A percentile compares a stretch with the other conserved stretches of the same genome.
phyloP scores from a whole-genome alignment of 2,797 vertebrate species.

The Varecia variegata region DNA sequence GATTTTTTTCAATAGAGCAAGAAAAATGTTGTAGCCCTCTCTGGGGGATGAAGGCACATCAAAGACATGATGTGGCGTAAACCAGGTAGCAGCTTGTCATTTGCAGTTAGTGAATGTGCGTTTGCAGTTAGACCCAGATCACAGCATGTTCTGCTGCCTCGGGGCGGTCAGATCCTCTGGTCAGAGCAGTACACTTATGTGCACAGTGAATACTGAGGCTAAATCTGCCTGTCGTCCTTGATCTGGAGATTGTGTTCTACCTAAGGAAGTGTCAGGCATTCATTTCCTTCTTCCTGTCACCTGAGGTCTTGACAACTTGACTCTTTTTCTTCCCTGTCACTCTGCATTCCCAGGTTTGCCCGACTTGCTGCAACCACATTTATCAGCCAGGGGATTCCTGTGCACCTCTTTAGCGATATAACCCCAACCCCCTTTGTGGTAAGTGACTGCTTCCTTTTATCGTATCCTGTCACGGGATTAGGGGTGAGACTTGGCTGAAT shows the following conservation, averaged over 20 bases:
- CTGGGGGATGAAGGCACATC: background rate
- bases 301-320: rapidly evolving
- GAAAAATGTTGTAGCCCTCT: background rate
- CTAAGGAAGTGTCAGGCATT: background rate
- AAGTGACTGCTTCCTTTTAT: conserved; percentile 61
- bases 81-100: background rate
- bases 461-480: background rate
- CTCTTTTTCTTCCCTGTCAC: background rate
- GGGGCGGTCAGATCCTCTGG: background rate
- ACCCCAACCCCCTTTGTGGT: conserved; percentile 98
- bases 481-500: background rate
- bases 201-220: rapidly evolving
- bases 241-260: background rate
- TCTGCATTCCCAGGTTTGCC: conserved; percentile 86
- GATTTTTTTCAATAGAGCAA: background rate
- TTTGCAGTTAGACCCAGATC: background rate
- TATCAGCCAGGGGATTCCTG: conserved; percentile 91
- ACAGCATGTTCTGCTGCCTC: background rate
- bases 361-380: conserved; percentile 92
- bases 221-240: background rate
- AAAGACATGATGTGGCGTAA: background rate
- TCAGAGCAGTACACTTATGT: background rate
- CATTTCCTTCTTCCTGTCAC: background rate
- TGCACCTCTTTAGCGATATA: conserved; percentile 94
- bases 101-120: background rate